phyloP scores from a whole-genome alignment of 2,797 vertebrate genomes.

The Epinephelus awoara region DNA sequence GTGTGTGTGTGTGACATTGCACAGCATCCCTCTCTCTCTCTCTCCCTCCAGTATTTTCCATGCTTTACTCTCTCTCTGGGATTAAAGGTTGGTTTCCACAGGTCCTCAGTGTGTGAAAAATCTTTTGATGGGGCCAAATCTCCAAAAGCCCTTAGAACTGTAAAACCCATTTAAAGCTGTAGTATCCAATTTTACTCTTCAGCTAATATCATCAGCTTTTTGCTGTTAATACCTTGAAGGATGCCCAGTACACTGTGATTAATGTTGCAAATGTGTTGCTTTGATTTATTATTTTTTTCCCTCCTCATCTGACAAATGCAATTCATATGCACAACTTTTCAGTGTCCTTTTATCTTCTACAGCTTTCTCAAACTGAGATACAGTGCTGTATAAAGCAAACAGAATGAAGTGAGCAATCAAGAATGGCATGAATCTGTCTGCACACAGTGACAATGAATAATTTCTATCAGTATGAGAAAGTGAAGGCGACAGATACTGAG shows the following conservation, averaged over 20 bases:
- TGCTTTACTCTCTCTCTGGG: slow-evolving; percentile 51
- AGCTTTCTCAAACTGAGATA: slow-evolving; percentile 3
- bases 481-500: slow-evolving; percentile 44
- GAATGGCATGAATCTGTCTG: slow-evolving; percentile 14
- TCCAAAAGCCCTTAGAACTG: slow-evolving; percentile 60
- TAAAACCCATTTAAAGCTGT: slow-evolving; percentile 55
- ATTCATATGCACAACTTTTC: neutral
- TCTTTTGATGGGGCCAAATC: slow-evolving; percentile 64
- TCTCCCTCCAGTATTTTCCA: slow-evolving; percentile 34
- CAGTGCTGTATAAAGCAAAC: slow-evolving; percentile 3
- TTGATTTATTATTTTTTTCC: neutral
- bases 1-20: slow-evolving; percentile 7
- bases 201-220: slow-evolving; percentile 16
- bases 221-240: slow-evolving; percentile 14
- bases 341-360: neutral
- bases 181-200: slow-evolving; percentile 39
- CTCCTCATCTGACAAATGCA: neutral
- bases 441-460: slow-evolving; percentile 42
- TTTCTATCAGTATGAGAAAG: slow-evolving; percentile 41
- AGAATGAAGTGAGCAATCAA: neutral
- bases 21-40: slow-evolving; percentile 14
- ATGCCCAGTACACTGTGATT: neutral
- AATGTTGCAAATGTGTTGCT: slow-evolving; percentile 17
- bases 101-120: slow-evolving; percentile 68
- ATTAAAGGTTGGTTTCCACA: slow-evolving; percentile 67